These are phyloP conservation scores for Schizotus pectinicornis DNA, from an alignment of 2,888 invertebrate species.

Conservation along the genomic window DNA sequence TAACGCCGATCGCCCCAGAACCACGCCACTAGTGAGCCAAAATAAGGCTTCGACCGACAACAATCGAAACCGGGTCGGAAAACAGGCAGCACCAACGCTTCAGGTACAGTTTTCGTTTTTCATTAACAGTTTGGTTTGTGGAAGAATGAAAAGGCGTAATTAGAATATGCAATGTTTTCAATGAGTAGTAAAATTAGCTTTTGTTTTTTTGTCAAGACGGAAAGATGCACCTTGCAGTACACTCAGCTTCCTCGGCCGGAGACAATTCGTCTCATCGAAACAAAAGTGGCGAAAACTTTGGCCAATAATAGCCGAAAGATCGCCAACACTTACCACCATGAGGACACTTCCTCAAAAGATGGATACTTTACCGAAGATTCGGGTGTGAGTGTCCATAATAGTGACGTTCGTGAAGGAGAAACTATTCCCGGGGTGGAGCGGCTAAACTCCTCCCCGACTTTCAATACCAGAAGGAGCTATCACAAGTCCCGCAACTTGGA, in stretches of 20 bases:
- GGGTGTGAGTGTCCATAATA: conserved; percentile 58
- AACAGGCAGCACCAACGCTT: conserved; percentile 31
- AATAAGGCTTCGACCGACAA: conserved; percentile 19
- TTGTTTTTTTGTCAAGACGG: conserved; percentile 49
- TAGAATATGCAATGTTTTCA: too few species aligned
- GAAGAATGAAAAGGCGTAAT: too few species aligned
- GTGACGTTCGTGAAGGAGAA: conserved; percentile 44
- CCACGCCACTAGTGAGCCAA: conserved; percentile 5
- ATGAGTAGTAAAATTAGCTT: conserved; percentile 1
- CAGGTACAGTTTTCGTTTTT: conserved; percentile 22
- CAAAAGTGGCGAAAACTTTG: conserved; percentile 74
- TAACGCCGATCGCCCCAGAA: conserved; percentile 10
- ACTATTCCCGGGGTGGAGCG: conserved; percentile 47
- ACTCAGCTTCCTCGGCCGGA: conserved; percentile 79
- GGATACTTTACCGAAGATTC: conserved; percentile 72
- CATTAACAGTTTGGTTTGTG: too few species aligned
- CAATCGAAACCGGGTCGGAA: conserved; percentile 36
- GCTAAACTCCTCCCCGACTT: conserved; percentile 53
- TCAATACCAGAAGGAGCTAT: conserved; percentile 37
- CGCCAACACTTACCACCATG: conserved; percentile 59
- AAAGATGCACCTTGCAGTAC: conserved; percentile 71
- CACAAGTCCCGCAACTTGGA: conserved; percentile 73
- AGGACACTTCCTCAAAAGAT: conserved; percentile 58
- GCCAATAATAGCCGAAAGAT: conserved; percentile 74
- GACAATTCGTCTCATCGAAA: conserved; percentile 67